phyloP scores from a whole-genome alignment of 92 coral and sea anemone species.

The Umimayanthus kanabou region DNA sequence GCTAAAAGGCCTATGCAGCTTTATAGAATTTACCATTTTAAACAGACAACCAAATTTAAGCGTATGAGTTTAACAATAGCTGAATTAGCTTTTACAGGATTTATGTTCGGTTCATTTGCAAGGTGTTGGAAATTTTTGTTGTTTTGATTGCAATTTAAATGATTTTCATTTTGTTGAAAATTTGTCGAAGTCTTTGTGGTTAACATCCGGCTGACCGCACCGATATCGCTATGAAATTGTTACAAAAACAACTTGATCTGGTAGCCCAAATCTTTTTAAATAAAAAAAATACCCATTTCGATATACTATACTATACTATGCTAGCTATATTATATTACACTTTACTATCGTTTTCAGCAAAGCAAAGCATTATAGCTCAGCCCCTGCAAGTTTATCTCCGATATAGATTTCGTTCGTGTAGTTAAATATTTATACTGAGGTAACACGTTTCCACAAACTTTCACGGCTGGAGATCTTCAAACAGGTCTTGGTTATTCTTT shows the following conservation, averaged over 20 bases:
- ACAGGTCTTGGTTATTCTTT: slow-evolving; percentile 49
- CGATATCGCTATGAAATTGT: neutral
- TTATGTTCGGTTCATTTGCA: neutral
- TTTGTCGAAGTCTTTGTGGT: neutral
- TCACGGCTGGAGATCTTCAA: slow-evolving; percentile 12
- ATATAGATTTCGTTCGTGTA: too few species aligned
- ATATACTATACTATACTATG: neutral
- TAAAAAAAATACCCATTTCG: neutral
- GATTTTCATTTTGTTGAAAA: neutral
- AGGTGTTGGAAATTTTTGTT: neutral
- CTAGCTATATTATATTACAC: too few species aligned
- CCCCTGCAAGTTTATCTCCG: neutral
- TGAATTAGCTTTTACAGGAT: neutral
- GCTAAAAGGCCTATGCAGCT: neutral
- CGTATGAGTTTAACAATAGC: neutral
- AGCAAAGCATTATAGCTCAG: neutral
- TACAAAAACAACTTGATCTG: neutral
- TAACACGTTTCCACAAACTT: neutral
- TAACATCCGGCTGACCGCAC: neutral
- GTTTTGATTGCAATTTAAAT: neutral
- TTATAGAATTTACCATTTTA: neutral
- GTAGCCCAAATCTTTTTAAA: neutral
- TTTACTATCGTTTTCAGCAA: neutral
- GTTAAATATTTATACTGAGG: slow-evolving; percentile 1
- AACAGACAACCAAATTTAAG: neutral